Evolutionary conservation across 37 sponge, comb jelly and placozoan species (phyloP).

Genomic region (Hexactinellida sp.): DNA sequence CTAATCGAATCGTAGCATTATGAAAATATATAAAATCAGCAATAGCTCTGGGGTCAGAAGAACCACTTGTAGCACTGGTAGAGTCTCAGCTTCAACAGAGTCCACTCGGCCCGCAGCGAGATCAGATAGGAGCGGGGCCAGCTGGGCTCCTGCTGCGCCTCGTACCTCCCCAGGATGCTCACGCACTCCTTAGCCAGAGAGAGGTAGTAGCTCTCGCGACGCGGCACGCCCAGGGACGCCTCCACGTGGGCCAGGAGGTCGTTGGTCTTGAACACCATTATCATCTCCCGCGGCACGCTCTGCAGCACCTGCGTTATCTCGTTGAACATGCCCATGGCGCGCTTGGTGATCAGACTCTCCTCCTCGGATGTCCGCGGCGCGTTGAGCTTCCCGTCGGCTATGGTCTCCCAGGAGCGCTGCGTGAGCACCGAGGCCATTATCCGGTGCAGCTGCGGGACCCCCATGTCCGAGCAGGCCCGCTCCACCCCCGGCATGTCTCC

Average conservation of each 20-base stretch:
- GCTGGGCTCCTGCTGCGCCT: not conserved
- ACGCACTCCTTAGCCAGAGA: constrained; percentile 65
- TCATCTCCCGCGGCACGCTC: constrained; percentile 64
- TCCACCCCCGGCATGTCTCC: constrained; percentile 44
- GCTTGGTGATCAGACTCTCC: constrained; percentile 19
- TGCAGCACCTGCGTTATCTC: constrained; percentile 64
- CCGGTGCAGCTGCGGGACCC: constrained; percentile 63
- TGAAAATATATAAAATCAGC: not conserved
- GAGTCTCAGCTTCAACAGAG: not conserved
- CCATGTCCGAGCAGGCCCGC: constrained; percentile 37
- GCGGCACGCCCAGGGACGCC: constrained; percentile 26
- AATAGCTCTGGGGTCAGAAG: not conserved
- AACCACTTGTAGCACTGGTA: not conserved
- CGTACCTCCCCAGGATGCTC: constrained; percentile 41
- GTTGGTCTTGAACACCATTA: constrained; percentile 88
- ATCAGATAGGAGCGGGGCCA: not conserved
- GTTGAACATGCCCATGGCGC: constrained; percentile 25
- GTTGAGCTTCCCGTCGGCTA: constrained; percentile 33
- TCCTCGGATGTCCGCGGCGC: constrained; percentile 22
- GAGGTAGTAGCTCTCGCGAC: constrained; percentile 36
- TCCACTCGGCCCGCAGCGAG: not conserved
- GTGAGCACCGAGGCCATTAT: constrained; percentile 78
- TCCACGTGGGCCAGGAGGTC: constrained; percentile 76
- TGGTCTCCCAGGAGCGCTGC: constrained; percentile 71
- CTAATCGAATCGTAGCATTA: not conserved